These are phyloP conservation scores for Macrophya annulata DNA, from an alignment of 2,888 invertebrate genomes.

Conservation along the genomic window DNA sequence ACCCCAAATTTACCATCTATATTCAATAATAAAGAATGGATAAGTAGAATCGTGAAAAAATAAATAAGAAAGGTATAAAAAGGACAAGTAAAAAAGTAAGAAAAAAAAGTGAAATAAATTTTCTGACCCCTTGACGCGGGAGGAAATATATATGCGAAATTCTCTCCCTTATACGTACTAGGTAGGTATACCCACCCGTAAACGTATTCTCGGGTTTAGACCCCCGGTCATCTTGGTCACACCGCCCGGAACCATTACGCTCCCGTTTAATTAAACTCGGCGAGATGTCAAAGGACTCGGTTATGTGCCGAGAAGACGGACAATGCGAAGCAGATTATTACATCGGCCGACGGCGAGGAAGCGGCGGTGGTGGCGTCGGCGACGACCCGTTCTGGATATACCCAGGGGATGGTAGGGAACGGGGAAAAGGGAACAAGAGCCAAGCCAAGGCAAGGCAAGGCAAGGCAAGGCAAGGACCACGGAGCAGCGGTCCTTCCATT, in stretches of 20 bases:
- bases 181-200: background rate
- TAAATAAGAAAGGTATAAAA: background rate
- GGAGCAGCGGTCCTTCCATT: constrained; percentile 60
- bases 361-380: constrained; percentile 43
- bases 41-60: background rate
- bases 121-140: background rate
- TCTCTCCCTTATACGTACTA: background rate
- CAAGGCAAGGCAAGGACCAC: constrained; percentile 64
- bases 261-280: constrained; percentile 79
- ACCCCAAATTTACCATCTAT: constrained; percentile 8
- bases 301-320: constrained; percentile 76
- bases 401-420: background rate
- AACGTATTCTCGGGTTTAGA: constrained; percentile 32
- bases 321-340: constrained; percentile 79
- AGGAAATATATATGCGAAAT: constrained; percentile 1
- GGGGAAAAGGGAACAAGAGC: constrained; percentile 4
- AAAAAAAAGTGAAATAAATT: background rate
- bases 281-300: constrained; percentile 77
- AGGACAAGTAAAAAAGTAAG: background rate
- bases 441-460: constrained; percentile 24
- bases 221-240: constrained; percentile 53
- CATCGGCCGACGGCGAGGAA: constrained; percentile 65
- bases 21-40: background rate
- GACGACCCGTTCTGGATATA: constrained; percentile 21
- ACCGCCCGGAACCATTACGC: constrained; percentile 66